Evolutionary conservation across 2,113 vertebrate species (phyloP), one percentile per base, ranked within the genome.

Genomic region (Castor canadensis): DNA sequence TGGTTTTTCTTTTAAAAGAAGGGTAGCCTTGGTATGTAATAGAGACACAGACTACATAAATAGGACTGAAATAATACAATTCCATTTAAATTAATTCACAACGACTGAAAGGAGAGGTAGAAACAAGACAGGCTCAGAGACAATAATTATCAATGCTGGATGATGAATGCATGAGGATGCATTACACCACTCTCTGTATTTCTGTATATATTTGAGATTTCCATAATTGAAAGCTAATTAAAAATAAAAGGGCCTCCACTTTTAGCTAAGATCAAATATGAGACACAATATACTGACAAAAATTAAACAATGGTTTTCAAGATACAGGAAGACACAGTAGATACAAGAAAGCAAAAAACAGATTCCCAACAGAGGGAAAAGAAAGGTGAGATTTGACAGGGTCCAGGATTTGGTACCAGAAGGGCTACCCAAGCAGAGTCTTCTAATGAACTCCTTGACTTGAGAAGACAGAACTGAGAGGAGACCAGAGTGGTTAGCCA

Each of bases 271-370:
- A 58, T 52, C 38, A 32, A 52, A 38, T 54, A 72, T n/a, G 2
- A 96, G 26, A 91, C 35, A 43, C 30, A 38, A 87, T 17, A 43
- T 91, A 75, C 60, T 7, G 43, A 94, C 32, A 92, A 86, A 91
- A 94, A 64, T 80, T 52, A 93, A 91, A 43, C 60, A 91, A 81
- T 9, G 6, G 71, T 86, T 82, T 94, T 76, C 30, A 89, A n/a
- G n/a, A n/a, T n/a, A n/a, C n/a, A n/a, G n/a, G n/a, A n/a, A n/a
- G n/a, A 94, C 26, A 71, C 6, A 45, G 8, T 86, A 35, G 35
- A 81, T 8, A 87, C 64, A 58, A 85, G 38, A 7, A 79, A 84
- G 38, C 45, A 69, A 62, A 56, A 43, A 45, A 32, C 32, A 91
- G 56, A 66, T 49, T 17, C 7, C 22, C 35, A 26, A 71, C 40